Conservation (phyloP, 2,113 vertebrate species). For the Orthochromis malagaraziensis region DNA sequence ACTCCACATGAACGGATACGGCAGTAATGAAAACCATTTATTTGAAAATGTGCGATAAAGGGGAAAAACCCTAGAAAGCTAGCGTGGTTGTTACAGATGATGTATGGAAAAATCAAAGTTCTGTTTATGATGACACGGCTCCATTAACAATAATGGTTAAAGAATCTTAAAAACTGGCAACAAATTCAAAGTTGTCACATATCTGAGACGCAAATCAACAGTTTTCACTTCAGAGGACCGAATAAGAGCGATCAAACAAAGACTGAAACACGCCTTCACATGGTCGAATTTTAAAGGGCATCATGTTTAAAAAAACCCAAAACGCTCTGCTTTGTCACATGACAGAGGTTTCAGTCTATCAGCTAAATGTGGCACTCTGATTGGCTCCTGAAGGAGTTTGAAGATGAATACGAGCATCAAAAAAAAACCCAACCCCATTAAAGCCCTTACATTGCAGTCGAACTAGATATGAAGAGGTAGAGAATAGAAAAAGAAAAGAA, state of each 20-base stretch:
- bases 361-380: conserved; percentile 21
- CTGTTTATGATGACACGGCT: neutral
- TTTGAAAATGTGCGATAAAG: conserved; percentile 39
- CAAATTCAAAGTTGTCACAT: neutral
- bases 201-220: neutral
- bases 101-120: neutral
- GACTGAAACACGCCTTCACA: conserved; percentile 12
- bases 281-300: conserved; percentile 14
- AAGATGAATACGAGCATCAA: conserved; percentile 11
- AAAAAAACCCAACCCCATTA: neutral
- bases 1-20: neutral
- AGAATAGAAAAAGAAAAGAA: conserved; percentile 75
- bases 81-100: neutral
- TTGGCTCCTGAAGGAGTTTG: neutral
- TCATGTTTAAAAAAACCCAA: neutral
- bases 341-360: neutral
- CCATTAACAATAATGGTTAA: neutral
- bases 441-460: conserved; percentile 51
- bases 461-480: conserved; percentile 74
- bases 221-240: conserved; percentile 4
- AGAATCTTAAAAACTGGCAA: neutral
- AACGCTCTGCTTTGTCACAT: neutral
- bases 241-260: neutral
- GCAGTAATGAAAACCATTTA: conserved; percentile 33
- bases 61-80: neutral